Percentiles rank a stretch among this genome's conserved stretches.
phyloP scores from a whole-genome alignment of 2,888 invertebrate species.

The Apodemia duryi region DNA sequence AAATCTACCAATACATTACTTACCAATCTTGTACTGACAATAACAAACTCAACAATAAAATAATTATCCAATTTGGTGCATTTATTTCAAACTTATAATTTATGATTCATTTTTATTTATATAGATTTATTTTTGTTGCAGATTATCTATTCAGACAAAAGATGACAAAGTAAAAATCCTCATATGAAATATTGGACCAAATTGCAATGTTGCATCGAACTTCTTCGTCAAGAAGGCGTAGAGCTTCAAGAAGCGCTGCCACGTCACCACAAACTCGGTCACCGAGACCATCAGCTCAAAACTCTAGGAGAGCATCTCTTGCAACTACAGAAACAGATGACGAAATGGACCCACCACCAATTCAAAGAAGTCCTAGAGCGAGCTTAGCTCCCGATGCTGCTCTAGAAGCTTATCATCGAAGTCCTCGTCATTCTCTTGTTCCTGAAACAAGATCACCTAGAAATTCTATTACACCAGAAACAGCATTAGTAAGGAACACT shows the following conservation, averaged over 20 bases:
- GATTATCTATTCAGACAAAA: constrained; percentile 1
- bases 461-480: constrained; percentile 82
- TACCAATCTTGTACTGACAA: no score
- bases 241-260: constrained; percentile 83
- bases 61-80: no score
- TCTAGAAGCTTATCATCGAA: constrained; percentile 73
- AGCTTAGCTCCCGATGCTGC: constrained; percentile 80
- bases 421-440: constrained; percentile 77
- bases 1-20: no score
- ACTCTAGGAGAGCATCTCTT: constrained; percentile 77
- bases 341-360: constrained; percentile 65
- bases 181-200: constrained; percentile 23
- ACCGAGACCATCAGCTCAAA: constrained; percentile 67
- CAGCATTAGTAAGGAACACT: constrained; percentile 75
- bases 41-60: no score
- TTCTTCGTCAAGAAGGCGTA: constrained; percentile 82
- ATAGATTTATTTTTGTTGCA: constrained; percentile 16
- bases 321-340: constrained; percentile 82
- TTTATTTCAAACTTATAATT: no score
- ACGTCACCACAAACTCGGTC: constrained; percentile 81
- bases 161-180: background rate
- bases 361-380: constrained; percentile 75
- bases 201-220: constrained; percentile 80
- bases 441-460: constrained; percentile 80
- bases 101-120: no score